Base-by-base conservation (phyloP, 2,888 invertebrate genomes). In the Lasioglossum malachurum region DNA sequence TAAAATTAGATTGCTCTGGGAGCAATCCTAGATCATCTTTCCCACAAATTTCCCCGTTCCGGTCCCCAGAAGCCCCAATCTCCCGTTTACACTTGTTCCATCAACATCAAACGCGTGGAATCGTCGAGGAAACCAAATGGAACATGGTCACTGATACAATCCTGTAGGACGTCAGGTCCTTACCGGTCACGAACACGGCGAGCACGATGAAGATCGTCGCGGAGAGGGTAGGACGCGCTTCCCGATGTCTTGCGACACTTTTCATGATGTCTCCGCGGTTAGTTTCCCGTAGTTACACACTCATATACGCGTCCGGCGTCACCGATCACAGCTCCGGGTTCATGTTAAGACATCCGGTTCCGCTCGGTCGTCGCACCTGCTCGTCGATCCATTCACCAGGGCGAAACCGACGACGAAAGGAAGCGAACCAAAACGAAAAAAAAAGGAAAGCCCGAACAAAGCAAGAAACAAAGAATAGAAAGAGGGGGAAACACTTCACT, bases 171-270 rank as follows among this genome's bases (percentile, higher is more conserved):
- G 75, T 10, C 41, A 35, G 27, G 76, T 83, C 88, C 94, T 94
- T 94, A 94, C 94, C 94, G 92, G 92, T 92, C 85, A 93, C 90
- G 89, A 91, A 91, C 85, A 92, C 92, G 88, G 89, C 91, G 91
- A 94, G 89, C 81, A 93, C 87, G 87, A 90, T 69, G 88, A 93
- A 91, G 86, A 94, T 91, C 89, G 92, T 82, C 83, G 83, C 91
- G 89, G 87, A 90, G 91, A 92, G 89, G 89, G 91, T 88, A 82
- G 92, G 83, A 86, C 90, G 92, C 90, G 92, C 89, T 89, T 91
- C 90, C 79, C 93, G 93, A 83, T 90, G 89, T 87, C 90, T 92
- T 90, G 89, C 92, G 89, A 89, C 91, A 91, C 92, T 93, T 92
- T 85, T 91, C 93, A 93, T 93, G 87, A 84, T 93, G 92, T 75